Base-by-base conservation (phyloP, 1,140 invertebrate species). In the Caenorhabditis remanei region DNA sequence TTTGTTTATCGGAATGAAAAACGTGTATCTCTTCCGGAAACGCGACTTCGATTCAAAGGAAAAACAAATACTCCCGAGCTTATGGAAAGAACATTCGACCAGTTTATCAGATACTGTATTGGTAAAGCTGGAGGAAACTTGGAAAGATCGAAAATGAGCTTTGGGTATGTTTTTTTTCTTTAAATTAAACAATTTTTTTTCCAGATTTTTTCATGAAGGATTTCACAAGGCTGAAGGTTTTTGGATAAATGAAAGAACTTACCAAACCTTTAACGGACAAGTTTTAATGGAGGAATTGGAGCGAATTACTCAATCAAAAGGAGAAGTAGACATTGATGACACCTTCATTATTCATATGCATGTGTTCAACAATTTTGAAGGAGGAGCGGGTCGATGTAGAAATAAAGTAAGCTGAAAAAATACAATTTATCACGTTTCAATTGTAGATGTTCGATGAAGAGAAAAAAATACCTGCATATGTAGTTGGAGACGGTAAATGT, bases 141-240 rank as follows among this genome's bases (percentile, higher is more conserved):
- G 55, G 55, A 58, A 32, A 58, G 19, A 58, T 58, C 55, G 14
- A 58, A 58, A 58, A 58, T 58, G 55, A 58, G 55, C n/a, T 58
- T 58, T n/a, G 55, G 55, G 55, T 58, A 58, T 32, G 32, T 32
- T 1, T 32, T 32, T 32, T 1, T 58, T 7, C n/a, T 16, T 58
- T 14, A n/a, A n/a, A n/a, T n/a, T 7, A n/a, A 16, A 19, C 4
- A 1, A 58, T 19, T 19, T 58, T 58, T 19, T 58, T n/a, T n/a
- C n/a, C 19, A 58, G 55, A 19, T 58, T 58, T 58, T 58, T 58
- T n/a, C 55, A 58, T 8, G 13, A 58, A 58, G 55, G 55, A 58
- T 58, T 58, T n/a, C 55, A 58, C 19, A 19, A 11, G 6, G 55
- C 13, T 16, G 19, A 58, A 1, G 55, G 55, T 1, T 58, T 58